Evolutionary conservation across 2,113 vertebrate species (phyloP).

Genomic region (Triplophysa dalaica): DNA sequence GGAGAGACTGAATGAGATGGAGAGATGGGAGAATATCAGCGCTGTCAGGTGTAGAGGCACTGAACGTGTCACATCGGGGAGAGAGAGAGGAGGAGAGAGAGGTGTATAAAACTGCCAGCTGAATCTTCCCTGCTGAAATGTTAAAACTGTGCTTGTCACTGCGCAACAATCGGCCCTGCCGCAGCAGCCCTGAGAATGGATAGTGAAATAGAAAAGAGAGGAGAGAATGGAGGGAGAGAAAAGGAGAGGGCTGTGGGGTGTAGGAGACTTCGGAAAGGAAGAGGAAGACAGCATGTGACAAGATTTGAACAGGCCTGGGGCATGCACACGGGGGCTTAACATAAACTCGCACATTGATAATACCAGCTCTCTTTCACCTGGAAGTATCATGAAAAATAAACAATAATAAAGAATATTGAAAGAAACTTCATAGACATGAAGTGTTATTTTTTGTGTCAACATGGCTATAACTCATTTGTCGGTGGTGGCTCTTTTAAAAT

Average conservation of each 20-base stretch:
- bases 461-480: too few relatives aligned
- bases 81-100: constrained; percentile 8
- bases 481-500: too few relatives aligned
- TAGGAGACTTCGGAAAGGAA: constrained; percentile 18
- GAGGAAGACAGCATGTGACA: constrained; percentile 38
- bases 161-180: constrained; percentile 36
- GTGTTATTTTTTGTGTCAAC: neutral
- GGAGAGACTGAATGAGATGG: constrained; percentile 44
- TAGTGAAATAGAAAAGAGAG: neutral
- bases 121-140: constrained; percentile 42
- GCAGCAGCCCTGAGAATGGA: neutral
- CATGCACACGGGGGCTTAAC: constrained; percentile 11
- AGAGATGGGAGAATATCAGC: constrained; percentile 29
- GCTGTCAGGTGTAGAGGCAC: constrained; percentile 16
- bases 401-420: neutral
- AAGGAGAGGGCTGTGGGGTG: neutral
- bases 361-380: neutral
- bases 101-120: constrained; percentile 23
- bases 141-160: constrained; percentile 40
- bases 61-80: constrained; percentile 16
- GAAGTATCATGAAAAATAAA: neutral
- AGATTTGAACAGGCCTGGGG: constrained; percentile 18
- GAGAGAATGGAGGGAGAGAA: constrained; percentile 29
- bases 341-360: constrained; percentile 17
- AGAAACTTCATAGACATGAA: too few relatives aligned